phyloP scores from a whole-genome alignment of 2,888 invertebrate species.

The Parnassius orleans region DNA sequence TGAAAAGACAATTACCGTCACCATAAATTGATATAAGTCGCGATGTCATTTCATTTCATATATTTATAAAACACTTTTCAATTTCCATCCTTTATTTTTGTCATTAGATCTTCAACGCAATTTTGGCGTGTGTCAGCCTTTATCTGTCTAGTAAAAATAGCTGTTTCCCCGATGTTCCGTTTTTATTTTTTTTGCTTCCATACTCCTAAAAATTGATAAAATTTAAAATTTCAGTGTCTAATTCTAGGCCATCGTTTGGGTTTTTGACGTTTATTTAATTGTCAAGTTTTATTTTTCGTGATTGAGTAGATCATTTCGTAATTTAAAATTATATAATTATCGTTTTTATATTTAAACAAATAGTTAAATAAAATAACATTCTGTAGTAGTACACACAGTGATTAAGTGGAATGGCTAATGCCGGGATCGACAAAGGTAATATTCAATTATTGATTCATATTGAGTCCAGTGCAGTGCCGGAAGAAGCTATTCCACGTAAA shows the following conservation, averaged over 20 bases:
- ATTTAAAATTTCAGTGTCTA: no score
- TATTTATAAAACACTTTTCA: conserved; percentile 8
- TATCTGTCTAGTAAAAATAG: neutral
- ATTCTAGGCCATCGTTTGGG: no score
- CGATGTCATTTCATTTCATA: conserved; percentile 45
- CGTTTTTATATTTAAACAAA: no score
- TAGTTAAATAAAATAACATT: no score
- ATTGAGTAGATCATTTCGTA: no score
- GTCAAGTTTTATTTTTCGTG: no score
- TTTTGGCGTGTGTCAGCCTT: conserved; percentile 26
- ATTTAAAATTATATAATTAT: neutral
- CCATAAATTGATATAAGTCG: conserved; percentile 60
- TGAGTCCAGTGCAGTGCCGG: conserved; percentile 17
- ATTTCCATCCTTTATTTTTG: conserved; percentile 7
- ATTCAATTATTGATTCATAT: conserved; percentile 23
- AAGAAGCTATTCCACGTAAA: conserved; percentile 18
- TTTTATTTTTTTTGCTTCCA: no score
- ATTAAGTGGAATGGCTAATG: neutral
- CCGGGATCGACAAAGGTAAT: conserved; percentile 9
- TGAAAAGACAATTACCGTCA: conserved; percentile 69
- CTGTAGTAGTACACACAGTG: no score
- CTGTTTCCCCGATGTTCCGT: no score
- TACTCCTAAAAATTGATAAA: no score
- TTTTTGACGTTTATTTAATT: no score
- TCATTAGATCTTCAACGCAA: conserved; percentile 1